Conservation (phyloP, 1,140 invertebrate genomes). For the Andrena cerasifolii region DNA sequence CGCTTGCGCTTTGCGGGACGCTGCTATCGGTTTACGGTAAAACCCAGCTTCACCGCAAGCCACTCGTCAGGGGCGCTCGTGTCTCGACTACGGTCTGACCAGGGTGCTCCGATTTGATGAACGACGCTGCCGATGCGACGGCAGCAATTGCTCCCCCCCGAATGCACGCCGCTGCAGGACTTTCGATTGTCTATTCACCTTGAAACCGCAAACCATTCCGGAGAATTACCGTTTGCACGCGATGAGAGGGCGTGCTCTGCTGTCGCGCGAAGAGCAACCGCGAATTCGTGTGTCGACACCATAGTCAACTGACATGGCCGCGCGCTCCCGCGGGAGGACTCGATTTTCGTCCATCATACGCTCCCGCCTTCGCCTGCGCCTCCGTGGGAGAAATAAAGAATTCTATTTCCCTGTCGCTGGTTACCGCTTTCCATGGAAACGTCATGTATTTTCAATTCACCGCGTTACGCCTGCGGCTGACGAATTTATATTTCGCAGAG, state of each 20-base stretch:
- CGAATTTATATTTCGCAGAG: too few relatives aligned
- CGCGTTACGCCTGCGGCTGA: too few relatives aligned
- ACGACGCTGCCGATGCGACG: slow-evolving; percentile 47
- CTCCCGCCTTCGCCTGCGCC: too few relatives aligned
- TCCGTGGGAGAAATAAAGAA: neutral
- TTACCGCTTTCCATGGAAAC: too few relatives aligned
- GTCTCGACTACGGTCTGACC: slow-evolving; percentile 8
- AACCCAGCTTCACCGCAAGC: neutral
- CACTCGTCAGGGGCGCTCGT: neutral
- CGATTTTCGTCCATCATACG: neutral
- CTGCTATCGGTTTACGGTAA: slow-evolving; percentile 2
- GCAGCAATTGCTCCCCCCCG: slow-evolving; percentile 24
- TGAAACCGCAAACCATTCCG: slow-evolving; percentile 34
- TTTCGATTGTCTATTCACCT: slow-evolving; percentile 50
- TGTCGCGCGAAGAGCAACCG: neutral
- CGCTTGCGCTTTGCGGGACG: neutral
- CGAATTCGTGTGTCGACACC: neutral
- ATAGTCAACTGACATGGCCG: neutral
- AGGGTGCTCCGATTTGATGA: slow-evolving; percentile 45
- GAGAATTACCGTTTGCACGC: slow-evolving; percentile 22
- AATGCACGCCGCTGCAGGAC: slow-evolving; percentile 34
- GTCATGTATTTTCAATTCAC: too few relatives aligned
- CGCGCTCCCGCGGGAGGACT: too few relatives aligned
- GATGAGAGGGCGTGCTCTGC: too few relatives aligned
- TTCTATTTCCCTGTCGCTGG: neutral